phyloP scores from a whole-genome alignment of 2,113 vertebrate species.

The Riparia riparia region DNA sequence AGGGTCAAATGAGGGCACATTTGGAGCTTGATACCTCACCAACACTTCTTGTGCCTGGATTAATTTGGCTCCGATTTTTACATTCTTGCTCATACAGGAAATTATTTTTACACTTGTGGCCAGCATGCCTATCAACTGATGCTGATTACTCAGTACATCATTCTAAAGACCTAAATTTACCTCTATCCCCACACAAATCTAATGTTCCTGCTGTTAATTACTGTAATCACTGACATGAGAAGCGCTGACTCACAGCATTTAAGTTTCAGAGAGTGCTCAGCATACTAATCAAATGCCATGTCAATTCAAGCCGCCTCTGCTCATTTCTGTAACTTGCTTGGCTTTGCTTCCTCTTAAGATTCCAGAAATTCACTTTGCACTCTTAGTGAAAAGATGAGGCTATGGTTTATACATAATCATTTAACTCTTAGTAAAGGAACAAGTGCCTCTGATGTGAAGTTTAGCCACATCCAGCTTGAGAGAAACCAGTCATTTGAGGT shows the following conservation, averaged over 20 bases:
- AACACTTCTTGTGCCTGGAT: background rate
- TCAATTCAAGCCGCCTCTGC: slow-evolving; percentile 30
- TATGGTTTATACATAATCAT: background rate
- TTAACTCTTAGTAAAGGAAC: background rate
- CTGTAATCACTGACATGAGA: slow-evolving; percentile 61
- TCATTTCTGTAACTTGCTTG: slow-evolving; percentile 3
- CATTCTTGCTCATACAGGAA: slow-evolving; percentile 21
- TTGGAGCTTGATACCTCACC: background rate
- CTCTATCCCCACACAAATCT: slow-evolving; percentile 37
- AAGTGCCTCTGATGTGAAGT: background rate
- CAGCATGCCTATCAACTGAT: slow-evolving; percentile 12
- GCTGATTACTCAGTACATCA: slow-evolving; percentile 44
- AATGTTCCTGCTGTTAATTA: slow-evolving; percentile 68
- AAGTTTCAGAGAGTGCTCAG: slow-evolving; percentile 43
- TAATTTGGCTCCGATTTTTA: slow-evolving; percentile 11
- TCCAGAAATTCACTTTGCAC: background rate
- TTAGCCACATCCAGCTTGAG: background rate
- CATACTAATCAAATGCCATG: slow-evolving; percentile 25
- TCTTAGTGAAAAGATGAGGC: background rate
- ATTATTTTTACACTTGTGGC: slow-evolving; percentile 41
- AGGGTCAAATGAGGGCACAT: background rate
- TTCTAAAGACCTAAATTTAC: slow-evolving; percentile 66
- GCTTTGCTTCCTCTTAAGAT: background rate
- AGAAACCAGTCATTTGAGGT: background rate
- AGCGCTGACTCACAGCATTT: slow-evolving; percentile 62